These are phyloP conservation scores for Hippopotamyrus pictus DNA, from an alignment of 2,797 vertebrate species.

Conservation along the genomic window DNA sequence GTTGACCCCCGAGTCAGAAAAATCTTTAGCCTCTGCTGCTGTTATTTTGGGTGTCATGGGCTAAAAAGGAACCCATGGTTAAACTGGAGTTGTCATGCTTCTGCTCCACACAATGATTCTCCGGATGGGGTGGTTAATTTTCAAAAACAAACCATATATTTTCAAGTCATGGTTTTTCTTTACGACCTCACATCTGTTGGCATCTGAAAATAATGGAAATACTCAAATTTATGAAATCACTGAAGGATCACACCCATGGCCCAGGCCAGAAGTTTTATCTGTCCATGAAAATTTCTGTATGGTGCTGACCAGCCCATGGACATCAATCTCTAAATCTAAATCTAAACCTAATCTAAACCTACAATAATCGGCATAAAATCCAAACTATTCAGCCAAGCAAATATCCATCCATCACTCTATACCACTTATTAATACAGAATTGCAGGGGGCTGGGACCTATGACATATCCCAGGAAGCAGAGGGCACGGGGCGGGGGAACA, in stretches of 20 bases:
- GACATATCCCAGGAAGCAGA: not conserved
- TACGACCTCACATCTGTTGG: not conserved
- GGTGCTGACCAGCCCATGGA: not conserved
- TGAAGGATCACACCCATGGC: not conserved
- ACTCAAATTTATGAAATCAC: not conserved
- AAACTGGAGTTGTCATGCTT: not conserved
- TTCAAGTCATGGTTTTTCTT: not conserved
- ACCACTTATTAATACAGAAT: not conserved
- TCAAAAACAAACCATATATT: not conserved
- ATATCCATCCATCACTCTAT: not conserved
- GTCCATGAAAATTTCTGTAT: not conserved
- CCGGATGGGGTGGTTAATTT: not conserved
- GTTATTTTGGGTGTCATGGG: not conserved
- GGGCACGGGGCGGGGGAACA: not conserved
- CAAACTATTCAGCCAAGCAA: not conserved
- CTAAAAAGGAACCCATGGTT: not conserved
- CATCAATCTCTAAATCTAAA: not conserved
- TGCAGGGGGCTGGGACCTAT: not conserved
- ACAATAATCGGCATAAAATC: not conserved
- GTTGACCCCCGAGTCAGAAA: not conserved
- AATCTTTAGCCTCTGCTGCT: not conserved
- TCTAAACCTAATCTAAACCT: not conserved
- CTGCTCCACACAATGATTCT: not conserved
- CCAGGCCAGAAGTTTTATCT: not conserved
- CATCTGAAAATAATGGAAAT: not conserved